Evolutionary conservation across 2,113 vertebrate genomes (phyloP).

Genomic region (Channa argus): DNA sequence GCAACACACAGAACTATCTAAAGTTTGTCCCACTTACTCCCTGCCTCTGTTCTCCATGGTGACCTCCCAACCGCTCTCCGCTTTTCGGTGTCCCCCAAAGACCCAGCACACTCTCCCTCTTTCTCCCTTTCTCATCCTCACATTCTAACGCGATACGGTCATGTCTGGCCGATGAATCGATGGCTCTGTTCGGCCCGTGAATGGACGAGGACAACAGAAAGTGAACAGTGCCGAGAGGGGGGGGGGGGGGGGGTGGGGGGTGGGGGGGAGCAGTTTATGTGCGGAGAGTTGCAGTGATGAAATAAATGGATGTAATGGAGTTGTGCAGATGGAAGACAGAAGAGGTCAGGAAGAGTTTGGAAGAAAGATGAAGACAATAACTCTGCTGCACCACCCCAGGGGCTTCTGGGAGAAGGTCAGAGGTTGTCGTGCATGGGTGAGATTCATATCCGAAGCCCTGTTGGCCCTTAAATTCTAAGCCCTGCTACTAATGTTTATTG

Average conservation of each 20-base stretch:
- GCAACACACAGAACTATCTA: constrained; percentile 26
- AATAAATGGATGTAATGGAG: constrained; percentile 68
- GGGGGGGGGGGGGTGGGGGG: too few relatives aligned
- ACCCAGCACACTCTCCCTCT: constrained; percentile 25
- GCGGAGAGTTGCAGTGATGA: constrained; percentile 52
- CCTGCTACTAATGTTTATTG: constrained; percentile 62
- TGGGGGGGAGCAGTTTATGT: constrained; percentile 70
- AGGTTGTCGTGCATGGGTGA: constrained; percentile 57
- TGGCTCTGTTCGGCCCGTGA: constrained; percentile 73
- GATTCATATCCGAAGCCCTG: constrained; percentile 75
- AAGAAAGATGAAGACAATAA: constrained; percentile 72
- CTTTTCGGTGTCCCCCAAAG: constrained; percentile 56
- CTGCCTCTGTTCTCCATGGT: constrained; percentile 39
- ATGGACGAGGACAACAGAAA: constrained; percentile 58
- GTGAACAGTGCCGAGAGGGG: constrained; percentile 48
- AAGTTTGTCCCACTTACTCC: constrained; percentile 38
- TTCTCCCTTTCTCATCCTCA: constrained; percentile 56
- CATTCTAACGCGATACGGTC: constrained; percentile 77
- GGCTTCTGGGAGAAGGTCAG: constrained; percentile 71
- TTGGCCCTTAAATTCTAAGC: constrained; percentile 69
- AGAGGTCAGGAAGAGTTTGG: constrained; percentile 64
- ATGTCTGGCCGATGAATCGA: constrained; percentile 77
- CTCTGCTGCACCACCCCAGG: constrained; percentile 46
- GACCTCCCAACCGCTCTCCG: constrained; percentile 57
- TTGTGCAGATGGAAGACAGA: constrained; percentile 77